Percentiles rank a stretch among this genome's conserved stretches.
Conservation (phyloP, 37 sponge, comb jelly and placozoan species). For the Agelas oroides region DNA sequence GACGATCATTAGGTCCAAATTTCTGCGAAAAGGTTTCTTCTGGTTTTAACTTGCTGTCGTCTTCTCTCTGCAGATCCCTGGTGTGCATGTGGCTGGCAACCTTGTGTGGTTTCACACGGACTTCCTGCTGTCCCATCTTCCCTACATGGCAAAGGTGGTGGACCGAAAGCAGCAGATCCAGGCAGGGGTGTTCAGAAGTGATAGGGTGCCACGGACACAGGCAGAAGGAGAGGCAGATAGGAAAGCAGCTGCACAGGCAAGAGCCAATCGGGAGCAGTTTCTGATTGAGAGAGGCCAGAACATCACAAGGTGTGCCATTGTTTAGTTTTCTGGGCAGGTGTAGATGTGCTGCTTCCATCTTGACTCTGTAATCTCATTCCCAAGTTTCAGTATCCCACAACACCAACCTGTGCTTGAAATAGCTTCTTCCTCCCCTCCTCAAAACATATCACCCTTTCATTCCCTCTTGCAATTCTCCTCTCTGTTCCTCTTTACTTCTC, state of each 20-base stretch:
- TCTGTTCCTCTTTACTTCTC: not conserved
- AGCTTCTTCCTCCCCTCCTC: no score
- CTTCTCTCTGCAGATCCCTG: constrained; percentile 78
- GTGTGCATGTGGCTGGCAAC: constrained; percentile 81
- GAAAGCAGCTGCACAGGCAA: not conserved
- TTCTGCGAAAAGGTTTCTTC: no score
- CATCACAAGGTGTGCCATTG: constrained; percentile 56
- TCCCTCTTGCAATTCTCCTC: not conserved
- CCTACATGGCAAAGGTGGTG: constrained; percentile 70
- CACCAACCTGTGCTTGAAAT: no score
- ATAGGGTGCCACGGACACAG: no score
- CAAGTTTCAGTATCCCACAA: no score
- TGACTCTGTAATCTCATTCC: no score
- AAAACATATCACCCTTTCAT: no score
- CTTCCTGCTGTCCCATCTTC: constrained; percentile 68
- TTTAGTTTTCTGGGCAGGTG: not conserved
- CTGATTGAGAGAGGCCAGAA: constrained; percentile 62
- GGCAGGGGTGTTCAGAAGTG: no score
- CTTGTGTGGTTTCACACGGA: constrained; percentile 83
- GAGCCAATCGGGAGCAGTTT: constrained; percentile 41
- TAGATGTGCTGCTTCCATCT: no score
- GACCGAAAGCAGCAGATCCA: constrained; percentile 82
- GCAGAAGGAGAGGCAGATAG: no score
- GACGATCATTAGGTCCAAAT: no score
- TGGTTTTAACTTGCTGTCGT: no score